These are phyloP conservation scores for Indicator indicator DNA, from an alignment of 2,113 vertebrate species.

Conservation along the genomic window DNA sequence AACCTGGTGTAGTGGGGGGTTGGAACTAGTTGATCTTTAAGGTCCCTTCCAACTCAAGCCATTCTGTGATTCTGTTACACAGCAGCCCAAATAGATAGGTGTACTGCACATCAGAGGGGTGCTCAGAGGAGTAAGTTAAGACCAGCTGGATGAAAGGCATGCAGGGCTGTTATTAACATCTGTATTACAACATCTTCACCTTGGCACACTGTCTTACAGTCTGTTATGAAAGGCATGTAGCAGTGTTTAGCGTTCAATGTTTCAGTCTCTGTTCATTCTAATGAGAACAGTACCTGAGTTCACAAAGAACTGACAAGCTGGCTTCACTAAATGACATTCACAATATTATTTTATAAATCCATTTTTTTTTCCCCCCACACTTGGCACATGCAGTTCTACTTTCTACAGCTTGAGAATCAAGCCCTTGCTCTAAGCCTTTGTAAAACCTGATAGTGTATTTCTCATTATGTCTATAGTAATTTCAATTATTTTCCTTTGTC, in stretches of 20 bases:
- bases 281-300: not conserved
- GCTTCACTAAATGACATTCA: not conserved
- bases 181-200: not conserved
- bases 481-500: slow-evolving; percentile 51
- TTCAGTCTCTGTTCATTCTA: not conserved
- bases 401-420: not conserved
- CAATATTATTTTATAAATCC: too few relatives aligned
- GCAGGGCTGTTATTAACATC: not conserved
- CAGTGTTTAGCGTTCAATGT: not conserved
- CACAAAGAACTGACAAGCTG: not conserved
- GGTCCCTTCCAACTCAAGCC: too few relatives aligned
- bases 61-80: not conserved
- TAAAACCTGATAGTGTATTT: slow-evolving; percentile 13
- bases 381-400: not conserved
- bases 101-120: not conserved
- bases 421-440: not conserved
- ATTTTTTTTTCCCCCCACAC: not conserved
- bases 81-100: not conserved
- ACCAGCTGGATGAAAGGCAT: not conserved
- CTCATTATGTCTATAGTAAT: slow-evolving; percentile 10
- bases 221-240: not conserved
- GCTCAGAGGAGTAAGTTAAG: not conserved
- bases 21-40: too few relatives aligned
- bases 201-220: not conserved
- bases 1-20: too few relatives aligned